phyloP scores from a whole-genome alignment of 1,140 invertebrate genomes.

The Camponotus floridanus region DNA sequence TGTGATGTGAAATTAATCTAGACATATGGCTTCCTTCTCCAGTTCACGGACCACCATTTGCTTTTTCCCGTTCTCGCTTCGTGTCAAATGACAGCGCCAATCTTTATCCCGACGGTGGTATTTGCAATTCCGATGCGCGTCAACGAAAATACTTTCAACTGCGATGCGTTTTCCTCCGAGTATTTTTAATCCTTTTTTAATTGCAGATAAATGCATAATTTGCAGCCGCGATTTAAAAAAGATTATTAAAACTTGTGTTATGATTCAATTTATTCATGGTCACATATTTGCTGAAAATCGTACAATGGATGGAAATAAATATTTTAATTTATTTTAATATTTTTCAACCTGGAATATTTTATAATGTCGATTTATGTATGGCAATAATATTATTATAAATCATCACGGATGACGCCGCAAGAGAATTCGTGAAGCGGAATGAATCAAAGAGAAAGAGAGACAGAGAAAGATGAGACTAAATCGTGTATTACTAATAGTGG shows the following conservation, averaged over 20 bases:
- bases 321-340: not conserved
- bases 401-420: constrained; percentile 39
- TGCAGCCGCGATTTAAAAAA: too few species aligned
- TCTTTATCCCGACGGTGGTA: constrained; percentile 85
- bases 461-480: constrained; percentile 58
- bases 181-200: too few species aligned
- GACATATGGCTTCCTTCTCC: not conserved
- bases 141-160: constrained; percentile 17
- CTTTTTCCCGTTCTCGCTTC: constrained; percentile 69
- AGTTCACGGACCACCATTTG: not conserved
- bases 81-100: constrained; percentile 84
- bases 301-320: too few species aligned
- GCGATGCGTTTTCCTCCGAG: not conserved
- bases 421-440: constrained; percentile 30
- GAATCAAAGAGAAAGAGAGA: not conserved
- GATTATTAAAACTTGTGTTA: too few species aligned
- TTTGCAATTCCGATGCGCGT: constrained; percentile 84
- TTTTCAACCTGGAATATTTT: not conserved
- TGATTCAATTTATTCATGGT: too few species aligned
- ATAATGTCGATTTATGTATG: not conserved
- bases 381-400: constrained; percentile 63
- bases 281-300: too few species aligned
- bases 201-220: too few species aligned
- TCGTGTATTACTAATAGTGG: constrained; percentile 74
- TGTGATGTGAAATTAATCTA: constrained; percentile 31